Percentiles rank a stretch among this genome's conserved stretches.
These are phyloP conservation scores for Daubentonia madagascariensis DNA, from an alignment of 2,113 vertebrate species.

Conservation along the genomic window DNA sequence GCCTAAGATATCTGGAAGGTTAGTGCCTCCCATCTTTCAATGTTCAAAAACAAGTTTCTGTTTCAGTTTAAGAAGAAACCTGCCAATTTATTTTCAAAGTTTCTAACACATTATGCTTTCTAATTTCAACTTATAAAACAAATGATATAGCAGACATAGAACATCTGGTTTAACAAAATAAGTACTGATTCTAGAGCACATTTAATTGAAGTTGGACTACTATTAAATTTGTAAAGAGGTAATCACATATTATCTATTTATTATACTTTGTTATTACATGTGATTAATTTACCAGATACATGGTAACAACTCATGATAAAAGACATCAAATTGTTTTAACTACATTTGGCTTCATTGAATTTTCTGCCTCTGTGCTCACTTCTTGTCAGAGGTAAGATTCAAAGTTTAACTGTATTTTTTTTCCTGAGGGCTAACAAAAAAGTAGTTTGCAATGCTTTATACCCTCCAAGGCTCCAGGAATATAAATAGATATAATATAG, in stretches of 20 bases:
- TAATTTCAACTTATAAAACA: background rate
- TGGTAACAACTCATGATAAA: background rate
- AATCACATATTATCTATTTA: background rate
- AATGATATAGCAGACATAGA: background rate
- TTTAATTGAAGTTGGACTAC: background rate
- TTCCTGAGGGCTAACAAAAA: background rate
- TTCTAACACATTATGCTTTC: background rate
- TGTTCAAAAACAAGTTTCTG: background rate
- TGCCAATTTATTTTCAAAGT: background rate
- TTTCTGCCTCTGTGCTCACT: background rate
- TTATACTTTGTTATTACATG: background rate
- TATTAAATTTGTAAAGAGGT: background rate
- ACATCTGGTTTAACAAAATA: background rate
- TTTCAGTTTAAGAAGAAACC: background rate
- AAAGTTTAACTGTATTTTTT: background rate
- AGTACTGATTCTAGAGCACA: background rate
- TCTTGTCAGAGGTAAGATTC: background rate
- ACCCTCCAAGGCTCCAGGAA: background rate
- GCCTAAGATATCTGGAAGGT: background rate
- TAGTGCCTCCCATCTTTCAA: background rate
- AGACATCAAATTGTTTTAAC: background rate
- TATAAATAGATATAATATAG: background rate
- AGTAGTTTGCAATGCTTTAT: background rate
- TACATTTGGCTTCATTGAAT: background rate
- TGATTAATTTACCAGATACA: background rate